phyloP scores from a whole-genome alignment of 1,140 invertebrate species.

The Leptinotarsa texana region DNA sequence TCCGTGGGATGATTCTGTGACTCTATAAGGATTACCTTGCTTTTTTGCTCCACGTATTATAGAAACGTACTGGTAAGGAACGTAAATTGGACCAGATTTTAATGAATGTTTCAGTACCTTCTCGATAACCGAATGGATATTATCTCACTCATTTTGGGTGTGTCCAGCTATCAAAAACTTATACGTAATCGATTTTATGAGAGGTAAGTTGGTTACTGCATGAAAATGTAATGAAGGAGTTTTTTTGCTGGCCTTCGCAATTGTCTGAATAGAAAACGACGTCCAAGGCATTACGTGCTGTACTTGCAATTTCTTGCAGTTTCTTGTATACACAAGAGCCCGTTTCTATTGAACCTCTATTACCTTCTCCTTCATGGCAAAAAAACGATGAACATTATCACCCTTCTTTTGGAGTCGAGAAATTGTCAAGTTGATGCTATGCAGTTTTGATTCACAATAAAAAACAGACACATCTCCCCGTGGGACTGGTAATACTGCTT shows the following conservation, averaged over 20 bases:
- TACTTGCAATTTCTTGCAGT: constrained; percentile 30
- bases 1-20: constrained; percentile 39
- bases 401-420: constrained; percentile 43
- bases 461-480: constrained; percentile 37
- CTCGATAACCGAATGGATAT: too few relatives aligned
- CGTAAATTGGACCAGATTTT: too few relatives aligned
- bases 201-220: constrained; percentile 42
- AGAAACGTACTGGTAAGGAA: constrained; percentile 45
- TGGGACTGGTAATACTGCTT: constrained; percentile 44
- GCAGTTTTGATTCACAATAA: constrained; percentile 55
- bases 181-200: constrained; percentile 26
- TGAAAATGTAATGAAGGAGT: constrained; percentile 52
- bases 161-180: too few relatives aligned
- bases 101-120: too few relatives aligned
- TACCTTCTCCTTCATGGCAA: constrained; percentile 56
- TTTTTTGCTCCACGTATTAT: constrained; percentile 41
- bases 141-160: too few relatives aligned
- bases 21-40: constrained; percentile 38
- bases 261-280: constrained; percentile 53
- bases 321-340: constrained; percentile 36
- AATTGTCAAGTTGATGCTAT: constrained; percentile 56
- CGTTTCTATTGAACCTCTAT: constrained; percentile 55
- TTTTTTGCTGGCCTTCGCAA: constrained; percentile 54
- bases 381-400: constrained; percentile 47
- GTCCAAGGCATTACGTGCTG: constrained; percentile 24